Percentiles rank a stretch among this genome's conserved stretches.
phyloP scores from a whole-genome alignment of 2,113 vertebrate genomes.

The Pampusana beccarii region DNA sequence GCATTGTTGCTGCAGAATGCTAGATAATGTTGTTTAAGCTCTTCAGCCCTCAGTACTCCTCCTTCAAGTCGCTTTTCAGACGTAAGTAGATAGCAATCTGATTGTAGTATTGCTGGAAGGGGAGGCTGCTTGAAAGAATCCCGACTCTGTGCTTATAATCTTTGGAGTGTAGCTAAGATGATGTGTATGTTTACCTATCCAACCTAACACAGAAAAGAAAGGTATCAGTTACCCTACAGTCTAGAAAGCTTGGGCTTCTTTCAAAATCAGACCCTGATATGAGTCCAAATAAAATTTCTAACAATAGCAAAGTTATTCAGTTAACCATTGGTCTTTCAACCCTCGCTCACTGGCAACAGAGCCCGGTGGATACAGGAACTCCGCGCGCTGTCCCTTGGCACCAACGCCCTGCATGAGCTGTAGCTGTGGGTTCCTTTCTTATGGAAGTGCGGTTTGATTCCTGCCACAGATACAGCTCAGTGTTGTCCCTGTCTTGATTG shows the following conservation, averaged over 20 bases:
- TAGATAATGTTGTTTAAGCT: slow-evolving; percentile 8
- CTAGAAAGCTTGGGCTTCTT: background rate
- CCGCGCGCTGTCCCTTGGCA: background rate
- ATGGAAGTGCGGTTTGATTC: background rate
- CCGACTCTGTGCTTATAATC: background rate
- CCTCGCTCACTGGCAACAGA: background rate
- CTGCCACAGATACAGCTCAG: background rate
- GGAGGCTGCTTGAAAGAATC: background rate
- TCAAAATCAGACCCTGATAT: background rate
- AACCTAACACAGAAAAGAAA: background rate
- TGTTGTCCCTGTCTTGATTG: background rate
- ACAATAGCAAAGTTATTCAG: background rate
- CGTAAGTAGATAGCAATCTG: background rate
- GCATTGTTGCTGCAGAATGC: background rate
- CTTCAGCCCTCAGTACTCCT: background rate
- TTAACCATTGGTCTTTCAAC: background rate
- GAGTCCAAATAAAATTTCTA: background rate
- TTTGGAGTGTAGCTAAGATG: background rate
- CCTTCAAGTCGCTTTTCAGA: background rate
- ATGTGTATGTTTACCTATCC: background rate
- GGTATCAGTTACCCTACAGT: background rate
- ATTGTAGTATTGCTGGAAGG: background rate
- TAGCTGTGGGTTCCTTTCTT: background rate
- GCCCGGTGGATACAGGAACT: background rate
- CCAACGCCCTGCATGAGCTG: background rate